Base-by-base conservation (phyloP, 1,140 invertebrate genomes). In the Acyrthosiphon pisum region DNA sequence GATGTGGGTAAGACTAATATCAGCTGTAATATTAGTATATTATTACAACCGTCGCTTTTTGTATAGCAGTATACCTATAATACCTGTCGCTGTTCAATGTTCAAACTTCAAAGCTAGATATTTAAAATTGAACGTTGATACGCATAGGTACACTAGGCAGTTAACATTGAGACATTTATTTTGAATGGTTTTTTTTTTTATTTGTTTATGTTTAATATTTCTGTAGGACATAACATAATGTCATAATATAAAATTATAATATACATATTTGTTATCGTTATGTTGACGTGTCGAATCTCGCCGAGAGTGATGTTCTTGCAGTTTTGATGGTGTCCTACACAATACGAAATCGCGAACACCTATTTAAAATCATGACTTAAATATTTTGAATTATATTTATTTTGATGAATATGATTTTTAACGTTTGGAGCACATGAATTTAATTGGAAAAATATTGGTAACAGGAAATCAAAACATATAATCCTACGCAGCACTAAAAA, bases 321-420 rank as follows among this genome's bases (percentile, higher is more conserved):
- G 60, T 76, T 76, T 76, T 76, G 14, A 18, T 26, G 14, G n/a
- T n/a, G 60, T n/a, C 60, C 60, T 76, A 76, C 60, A 76, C 60
- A 76, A 76, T 76, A 35, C 30, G 14, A 18, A 18, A 35, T 76
- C 22, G 14, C n/a, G 6, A 30, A 76, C 60, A 35, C 11, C 60
- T 76, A 76, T 76, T 76, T 76, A 76, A 76, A 76, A 76, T 76
- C 60, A 76, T 76, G 60, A 76, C 60, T 76, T 76, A 76, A 76
- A 76, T 14, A 76, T 76, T 76, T 76, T 76, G 60, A 76, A 35
- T 35, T 76, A n/a, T 76, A 18, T 68, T 68, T n/a, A 68, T n/a
- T 68, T n/a, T 76, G 60, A 76, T 76, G 60, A 76, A n/a, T 76
- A 76, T 76, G 60, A 76, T 76, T 76, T 76, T 76, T 76, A 35